Evolutionary conservation across 2,113 vertebrate species (phyloP).

Genomic region (Pionites leucogaster): DNA sequence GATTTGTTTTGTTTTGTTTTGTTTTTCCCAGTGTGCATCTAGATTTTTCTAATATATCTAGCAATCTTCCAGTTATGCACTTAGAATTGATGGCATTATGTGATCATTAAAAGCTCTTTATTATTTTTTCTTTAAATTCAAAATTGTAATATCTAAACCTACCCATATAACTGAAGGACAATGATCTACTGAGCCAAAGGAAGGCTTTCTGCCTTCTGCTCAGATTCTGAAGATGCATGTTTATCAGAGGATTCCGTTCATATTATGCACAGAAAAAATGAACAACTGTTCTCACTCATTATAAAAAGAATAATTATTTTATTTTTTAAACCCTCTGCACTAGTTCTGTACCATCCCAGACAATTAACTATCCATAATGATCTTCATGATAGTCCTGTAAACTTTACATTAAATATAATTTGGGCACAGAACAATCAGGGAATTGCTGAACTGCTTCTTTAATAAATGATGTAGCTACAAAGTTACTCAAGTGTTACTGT

Average conservation of each 20-base stretch:
- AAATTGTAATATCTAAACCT: background rate
- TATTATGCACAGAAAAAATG: background rate
- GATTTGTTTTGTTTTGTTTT: background rate
- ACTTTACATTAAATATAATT: background rate
- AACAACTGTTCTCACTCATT: background rate
- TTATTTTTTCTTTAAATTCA: background rate
- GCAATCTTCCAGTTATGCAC: background rate
- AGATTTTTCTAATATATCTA: background rate
- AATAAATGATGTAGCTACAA: constrained; percentile 18
- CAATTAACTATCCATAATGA: background rate
- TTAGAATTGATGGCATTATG: background rate
- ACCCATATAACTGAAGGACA: fast-evolving
- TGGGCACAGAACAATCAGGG: background rate
- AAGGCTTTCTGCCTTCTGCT: background rate
- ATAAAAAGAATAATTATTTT: background rate
- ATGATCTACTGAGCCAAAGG: background rate
- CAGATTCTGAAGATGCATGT: background rate
- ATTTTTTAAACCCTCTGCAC: background rate
- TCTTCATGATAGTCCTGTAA: background rate
- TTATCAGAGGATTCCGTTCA: background rate
- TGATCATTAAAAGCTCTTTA: background rate
- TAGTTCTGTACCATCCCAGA: background rate
- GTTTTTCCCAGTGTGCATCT: background rate
- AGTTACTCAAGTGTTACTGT: background rate
- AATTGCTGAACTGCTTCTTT: background rate